Percentiles rank a stretch among this genome's conserved stretches.
Evolutionary conservation across 2,113 vertebrate genomes (phyloP).

Genomic region (Bostrychus sinensis): DNA sequence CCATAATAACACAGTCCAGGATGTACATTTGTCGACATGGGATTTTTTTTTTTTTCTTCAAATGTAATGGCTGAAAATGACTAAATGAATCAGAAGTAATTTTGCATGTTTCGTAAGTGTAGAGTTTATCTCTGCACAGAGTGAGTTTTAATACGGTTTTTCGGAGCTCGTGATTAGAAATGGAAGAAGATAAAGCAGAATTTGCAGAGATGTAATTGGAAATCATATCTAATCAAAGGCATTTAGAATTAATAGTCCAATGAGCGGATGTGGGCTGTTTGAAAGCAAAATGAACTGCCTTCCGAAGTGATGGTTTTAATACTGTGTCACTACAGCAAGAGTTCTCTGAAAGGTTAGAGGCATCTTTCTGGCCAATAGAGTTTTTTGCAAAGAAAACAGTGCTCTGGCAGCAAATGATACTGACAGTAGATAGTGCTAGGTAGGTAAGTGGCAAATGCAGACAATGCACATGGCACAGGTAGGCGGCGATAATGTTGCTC

Average conservation of each 20-base stretch:
- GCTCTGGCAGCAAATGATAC: too few species aligned
- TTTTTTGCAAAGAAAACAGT: too few species aligned
- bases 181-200: slow-evolving; percentile 14
- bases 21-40: slow-evolving; percentile 1
- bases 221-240: background rate
- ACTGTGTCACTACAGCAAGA: background rate
- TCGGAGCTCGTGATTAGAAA: slow-evolving; percentile 8
- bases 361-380: too few species aligned
- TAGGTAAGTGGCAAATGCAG: too few species aligned
- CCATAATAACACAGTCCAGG: slow-evolving; percentile 1
- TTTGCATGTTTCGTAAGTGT: background rate
- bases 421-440: too few species aligned
- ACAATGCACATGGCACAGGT: too few species aligned
- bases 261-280: background rate
- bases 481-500: too few species aligned
- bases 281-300: background rate
- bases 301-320: slow-evolving; percentile 10
- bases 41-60: background rate
- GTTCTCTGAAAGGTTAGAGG: background rate
- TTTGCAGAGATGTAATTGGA: slow-evolving; percentile 9
- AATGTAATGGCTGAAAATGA: background rate
- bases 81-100: slow-evolving; percentile 2
- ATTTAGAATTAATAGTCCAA: background rate
- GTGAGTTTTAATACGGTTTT: slow-evolving; percentile 7
- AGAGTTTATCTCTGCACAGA: background rate